phyloP scores from a whole-genome alignment of 2,888 invertebrate genomes.

The Orthosia gracilis region DNA sequence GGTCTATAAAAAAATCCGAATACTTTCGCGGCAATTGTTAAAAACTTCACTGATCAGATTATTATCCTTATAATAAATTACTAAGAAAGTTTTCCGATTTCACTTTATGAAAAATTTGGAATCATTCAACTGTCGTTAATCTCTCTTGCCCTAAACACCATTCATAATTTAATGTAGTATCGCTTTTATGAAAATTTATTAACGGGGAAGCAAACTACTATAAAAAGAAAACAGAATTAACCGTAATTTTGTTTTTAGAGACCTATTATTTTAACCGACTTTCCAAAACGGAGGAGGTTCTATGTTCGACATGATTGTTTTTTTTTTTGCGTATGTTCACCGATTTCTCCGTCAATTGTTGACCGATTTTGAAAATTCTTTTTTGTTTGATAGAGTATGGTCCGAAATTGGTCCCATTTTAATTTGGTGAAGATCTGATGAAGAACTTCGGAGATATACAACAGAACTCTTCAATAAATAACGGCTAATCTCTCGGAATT shows the following conservation, averaged over 20 bases:
- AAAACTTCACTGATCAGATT: conserved; percentile 40
- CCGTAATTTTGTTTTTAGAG: too few relatives aligned
- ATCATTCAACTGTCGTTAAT: conserved; percentile 22
- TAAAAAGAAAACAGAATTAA: not conserved
- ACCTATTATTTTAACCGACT: not conserved
- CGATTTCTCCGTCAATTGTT: too few relatives aligned
- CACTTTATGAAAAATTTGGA: conserved; percentile 43
- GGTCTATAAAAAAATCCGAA: conserved; percentile 4
- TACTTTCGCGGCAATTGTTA: not conserved
- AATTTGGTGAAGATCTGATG: too few relatives aligned
- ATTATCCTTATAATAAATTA: conserved; percentile 37
- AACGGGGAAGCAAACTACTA: not conserved
- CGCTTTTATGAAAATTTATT: not conserved
- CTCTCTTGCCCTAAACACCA: conserved; percentile 23
- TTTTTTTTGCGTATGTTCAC: too few relatives aligned
- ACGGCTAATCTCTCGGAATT: too few relatives aligned
- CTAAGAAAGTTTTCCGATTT: conserved; percentile 35
- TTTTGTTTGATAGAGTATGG: too few relatives aligned
- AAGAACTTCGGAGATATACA: too few relatives aligned
- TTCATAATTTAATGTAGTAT: conserved; percentile 21
- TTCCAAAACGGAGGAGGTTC: too few relatives aligned
- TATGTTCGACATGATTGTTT: too few relatives aligned
- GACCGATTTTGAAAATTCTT: too few relatives aligned
- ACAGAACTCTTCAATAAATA: too few relatives aligned
- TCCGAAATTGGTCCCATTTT: too few relatives aligned